A percentile compares a stretch with the other conserved stretches of the same genome.
phyloP scores from a whole-genome alignment of 2,797 vertebrate genomes.

The Aselliscus stoliczkanus region DNA sequence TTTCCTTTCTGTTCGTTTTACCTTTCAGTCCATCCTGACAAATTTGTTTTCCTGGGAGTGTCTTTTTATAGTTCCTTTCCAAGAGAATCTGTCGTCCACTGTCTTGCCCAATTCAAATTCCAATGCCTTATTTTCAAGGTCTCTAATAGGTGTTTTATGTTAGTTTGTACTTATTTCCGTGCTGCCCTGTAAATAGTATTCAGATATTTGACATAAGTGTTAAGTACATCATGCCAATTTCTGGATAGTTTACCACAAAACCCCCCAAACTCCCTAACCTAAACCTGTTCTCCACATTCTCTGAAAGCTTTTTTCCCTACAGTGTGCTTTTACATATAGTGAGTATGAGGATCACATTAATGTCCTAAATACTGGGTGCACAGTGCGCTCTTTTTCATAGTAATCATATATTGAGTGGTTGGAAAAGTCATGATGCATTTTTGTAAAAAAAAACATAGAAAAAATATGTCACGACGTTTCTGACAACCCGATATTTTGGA shows the following conservation, averaged over 20 bases:
- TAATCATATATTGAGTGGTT: background rate
- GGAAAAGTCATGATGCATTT: too few species aligned
- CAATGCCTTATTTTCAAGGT: conserved; percentile 1
- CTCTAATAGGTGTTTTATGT: background rate
- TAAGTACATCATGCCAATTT: background rate
- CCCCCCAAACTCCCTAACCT: background rate
- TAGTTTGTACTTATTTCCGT: background rate
- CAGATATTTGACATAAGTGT: background rate
- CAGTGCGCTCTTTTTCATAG: background rate
- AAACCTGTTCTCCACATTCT: background rate
- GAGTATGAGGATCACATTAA: background rate
- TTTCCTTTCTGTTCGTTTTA: background rate
- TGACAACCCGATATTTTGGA: too few species aligned
- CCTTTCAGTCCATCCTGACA: background rate
- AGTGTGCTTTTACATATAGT: background rate
- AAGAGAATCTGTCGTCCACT: background rate
- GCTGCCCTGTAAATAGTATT: background rate
- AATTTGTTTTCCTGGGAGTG: background rate
- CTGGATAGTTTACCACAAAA: background rate
- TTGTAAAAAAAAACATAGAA: too few species aligned
- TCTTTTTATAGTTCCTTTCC: background rate
- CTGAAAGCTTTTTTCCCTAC: background rate
- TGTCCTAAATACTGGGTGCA: background rate
- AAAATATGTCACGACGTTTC: too few species aligned
- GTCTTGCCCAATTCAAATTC: background rate